Evolutionary conservation across 2,113 vertebrate genomes (phyloP), one percentile per base, ranked within the genome.

Genomic region (Carassius gibelio): DNA sequence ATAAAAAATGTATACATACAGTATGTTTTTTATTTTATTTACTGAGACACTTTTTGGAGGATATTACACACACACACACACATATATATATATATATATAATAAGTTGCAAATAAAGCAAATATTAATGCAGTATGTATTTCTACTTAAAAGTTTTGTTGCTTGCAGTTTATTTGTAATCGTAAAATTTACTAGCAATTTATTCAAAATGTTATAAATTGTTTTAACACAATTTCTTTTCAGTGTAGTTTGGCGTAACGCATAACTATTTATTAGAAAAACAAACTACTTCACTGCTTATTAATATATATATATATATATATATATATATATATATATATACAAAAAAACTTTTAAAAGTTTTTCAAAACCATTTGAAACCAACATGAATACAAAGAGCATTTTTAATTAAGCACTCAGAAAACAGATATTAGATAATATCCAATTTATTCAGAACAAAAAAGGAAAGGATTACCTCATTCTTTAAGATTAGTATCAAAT

Each of bases 401-500:
- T 21, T 79, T 74, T 76, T 83, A 68, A 78, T 61, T 71, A 71
- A 71, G 75, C 75, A 59, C 55, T 71, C 55, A 1, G 45, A 48
- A 23, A 19, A 11, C n/a, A 38, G 48, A 50, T 80, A 34, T 84
- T 78, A 69, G 79, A 71, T 55, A 80, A 76, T 55, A 21, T 36
- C 61, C 8, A 10, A 89, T 93, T 89, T 62, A 84, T 90, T 71
- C 62, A 86, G 34, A 80, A 69, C 59, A 85, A 88, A 82, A 23
- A 26, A 48, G 68, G 83, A 89, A 82, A 45, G 85, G 26, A 89
- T 83, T 55, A 76, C 87, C 83, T 92, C 87, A 86, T 66, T 71
- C 85, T 82, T 80, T 89, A 91, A 94, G 93, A 93, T 91, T 93
- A 92, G 93, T 92, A 89, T 92, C 91, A 92, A 80, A 78, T 26